Conservation (phyloP, 1,140 invertebrate species). For the Euwallacea similis region DNA sequence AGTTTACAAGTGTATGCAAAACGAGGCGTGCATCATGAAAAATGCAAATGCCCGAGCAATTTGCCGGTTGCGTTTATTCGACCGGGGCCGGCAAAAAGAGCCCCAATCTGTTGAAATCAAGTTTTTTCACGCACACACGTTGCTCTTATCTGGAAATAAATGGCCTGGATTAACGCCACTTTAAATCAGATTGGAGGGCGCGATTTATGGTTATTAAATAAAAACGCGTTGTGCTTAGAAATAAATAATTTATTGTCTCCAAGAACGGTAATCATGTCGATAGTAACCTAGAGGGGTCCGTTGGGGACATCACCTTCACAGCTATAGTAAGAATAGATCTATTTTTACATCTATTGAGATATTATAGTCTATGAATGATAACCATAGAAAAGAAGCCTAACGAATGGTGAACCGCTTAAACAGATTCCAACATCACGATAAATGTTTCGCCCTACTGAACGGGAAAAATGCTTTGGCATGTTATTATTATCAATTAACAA, state of each 20-base stretch:
- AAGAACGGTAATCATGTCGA: slow-evolving; percentile 50
- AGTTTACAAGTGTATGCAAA: slow-evolving; percentile 9
- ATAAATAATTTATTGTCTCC: slow-evolving; percentile 56
- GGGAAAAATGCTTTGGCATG: slow-evolving; percentile 50
- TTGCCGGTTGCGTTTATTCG: slow-evolving; percentile 5
- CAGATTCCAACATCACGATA: slow-evolving; percentile 23
- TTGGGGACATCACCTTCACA: slow-evolving; percentile 47
- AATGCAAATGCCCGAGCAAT: slow-evolving; percentile 34
- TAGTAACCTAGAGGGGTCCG: slow-evolving; percentile 43
- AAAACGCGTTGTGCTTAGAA: slow-evolving; percentile 40
- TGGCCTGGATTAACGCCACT: slow-evolving; percentile 21
- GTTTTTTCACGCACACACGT: slow-evolving; percentile 27
- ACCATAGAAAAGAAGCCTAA: slow-evolving; percentile 32
- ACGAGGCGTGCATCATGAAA: slow-evolving; percentile 35
- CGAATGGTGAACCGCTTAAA: slow-evolving; percentile 24
- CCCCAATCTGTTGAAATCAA: slow-evolving; percentile 14
- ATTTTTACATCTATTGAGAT: slow-evolving; percentile 43
- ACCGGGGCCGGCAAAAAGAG: background rate
- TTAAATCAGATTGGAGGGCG: too few relatives aligned
- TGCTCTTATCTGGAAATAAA: slow-evolving; percentile 22
- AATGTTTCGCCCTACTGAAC: slow-evolving; percentile 10
- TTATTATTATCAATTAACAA: slow-evolving; percentile 36
- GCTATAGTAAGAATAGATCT: slow-evolving; percentile 46
- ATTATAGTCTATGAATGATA: slow-evolving; percentile 19
- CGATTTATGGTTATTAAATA: too few relatives aligned